Evolutionary conservation across 2,888 invertebrate species (phyloP), one percentile per base, ranked within the genome.

Genomic region (Limnephilus marmoratus): DNA sequence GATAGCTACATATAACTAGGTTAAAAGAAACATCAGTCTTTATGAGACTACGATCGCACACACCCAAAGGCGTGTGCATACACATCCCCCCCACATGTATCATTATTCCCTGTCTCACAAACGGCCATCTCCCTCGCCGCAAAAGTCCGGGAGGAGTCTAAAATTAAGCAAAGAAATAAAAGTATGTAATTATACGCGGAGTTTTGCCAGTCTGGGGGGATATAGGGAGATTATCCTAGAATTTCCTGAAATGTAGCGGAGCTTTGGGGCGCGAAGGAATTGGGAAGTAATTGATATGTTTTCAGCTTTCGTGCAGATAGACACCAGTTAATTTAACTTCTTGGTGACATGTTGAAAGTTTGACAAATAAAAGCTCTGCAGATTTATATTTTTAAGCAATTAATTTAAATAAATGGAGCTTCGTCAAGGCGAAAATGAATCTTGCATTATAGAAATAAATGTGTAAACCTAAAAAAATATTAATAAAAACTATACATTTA

Each of bases 81-180:
- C 80, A 90, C 91, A 91, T 15, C 90, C 90, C 91, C 91, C 37
- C 91, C 53, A 7, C 31, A 13, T 12, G 34, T 53, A 41, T 87
- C 53, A 24, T n/a, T n/a, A 41, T 80, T 89, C 80, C 80, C 80
- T 80, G 31, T 34, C 88, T 89, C 12, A 5, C 80, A 37, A 24
- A 13, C 88, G 37, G 2, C 80, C 80, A 18, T 89, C 88, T 89
- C 88, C 88, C 88, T 89, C 80, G 45, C 81, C n/a, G 88, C 86
- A 41, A 53, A 45, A 89, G 88, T 89, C 88, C 90, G 90, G 90
- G 90, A 90, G 45, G 37, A 53, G 15, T 90, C 90, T 90, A 90
- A 37, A 90, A 90, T 90, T 90, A 90, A 29, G 85, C 53, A 7
- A 29, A 53, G 9, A 90, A 90, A 85, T 85, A 85, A 81, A 90